Conservation (phyloP, 2,113 vertebrate genomes). For the Ivindomyrus marchei region DNA sequence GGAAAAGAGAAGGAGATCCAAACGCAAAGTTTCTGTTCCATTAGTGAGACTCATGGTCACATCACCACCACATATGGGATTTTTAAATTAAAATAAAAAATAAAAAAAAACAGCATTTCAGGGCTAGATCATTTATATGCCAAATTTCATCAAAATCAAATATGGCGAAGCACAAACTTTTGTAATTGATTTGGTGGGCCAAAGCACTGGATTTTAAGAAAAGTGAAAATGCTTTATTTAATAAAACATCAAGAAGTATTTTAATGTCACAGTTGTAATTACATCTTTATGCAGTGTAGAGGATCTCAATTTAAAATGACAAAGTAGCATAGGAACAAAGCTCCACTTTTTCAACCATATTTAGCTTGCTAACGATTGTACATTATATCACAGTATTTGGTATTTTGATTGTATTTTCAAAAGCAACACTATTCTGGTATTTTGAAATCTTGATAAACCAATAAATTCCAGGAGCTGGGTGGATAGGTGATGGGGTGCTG, state of each 20-base stretch:
- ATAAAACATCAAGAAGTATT: not conserved
- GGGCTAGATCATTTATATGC: not conserved
- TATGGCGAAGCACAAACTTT: not conserved
- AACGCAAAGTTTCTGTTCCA: not conserved
- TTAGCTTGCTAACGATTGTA: not conserved
- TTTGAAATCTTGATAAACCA: not conserved
- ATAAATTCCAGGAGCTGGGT: not conserved
- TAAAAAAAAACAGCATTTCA: not conserved
- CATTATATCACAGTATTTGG: too few species aligned
- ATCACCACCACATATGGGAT: not conserved
- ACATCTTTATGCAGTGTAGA: not conserved
- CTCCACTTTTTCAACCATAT: not conserved
- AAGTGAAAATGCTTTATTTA: too few species aligned
- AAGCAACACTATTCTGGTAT: not conserved
- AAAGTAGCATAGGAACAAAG: not conserved
- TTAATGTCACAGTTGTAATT: not conserved
- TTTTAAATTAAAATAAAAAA: too few species aligned
- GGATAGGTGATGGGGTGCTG: not conserved
- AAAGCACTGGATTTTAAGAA: too few species aligned
- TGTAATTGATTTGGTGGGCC: not conserved
- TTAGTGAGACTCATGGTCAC: not conserved
- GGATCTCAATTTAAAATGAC: not conserved
- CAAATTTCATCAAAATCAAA: not conserved
- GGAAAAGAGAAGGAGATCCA: not conserved
- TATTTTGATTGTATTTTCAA: not conserved